Conservation (phyloP, 2,113 vertebrate species). For the Gymnocephalus cernua region DNA sequence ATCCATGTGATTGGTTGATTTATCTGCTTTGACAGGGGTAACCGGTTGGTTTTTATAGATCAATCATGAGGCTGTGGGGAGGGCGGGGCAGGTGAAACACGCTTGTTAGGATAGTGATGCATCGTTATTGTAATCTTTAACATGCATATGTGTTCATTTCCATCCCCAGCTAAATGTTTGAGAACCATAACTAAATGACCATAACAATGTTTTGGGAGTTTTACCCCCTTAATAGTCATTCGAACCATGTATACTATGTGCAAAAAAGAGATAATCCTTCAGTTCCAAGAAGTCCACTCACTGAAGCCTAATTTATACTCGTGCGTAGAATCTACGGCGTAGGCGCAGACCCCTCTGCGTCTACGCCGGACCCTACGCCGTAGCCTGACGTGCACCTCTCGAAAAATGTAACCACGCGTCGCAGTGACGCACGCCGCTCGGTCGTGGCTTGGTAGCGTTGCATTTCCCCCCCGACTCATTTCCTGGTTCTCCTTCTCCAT, state of each 20-base stretch:
- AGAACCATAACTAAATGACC: neutral
- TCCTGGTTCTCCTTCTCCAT: too few species aligned
- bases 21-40: slow-evolving; percentile 61
- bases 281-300: neutral
- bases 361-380: too few species aligned
- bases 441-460: too few species aligned
- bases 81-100: slow-evolving; percentile 25
- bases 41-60: slow-evolving; percentile 65
- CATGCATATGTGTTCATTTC: neutral
- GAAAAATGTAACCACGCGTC: too few species aligned
- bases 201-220: too few species aligned
- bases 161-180: neutral
- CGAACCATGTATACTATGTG: neutral
- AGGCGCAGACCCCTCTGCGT: too few species aligned
- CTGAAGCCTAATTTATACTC: too few species aligned
- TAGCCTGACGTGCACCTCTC: too few species aligned
- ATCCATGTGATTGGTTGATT: slow-evolving; percentile 78
- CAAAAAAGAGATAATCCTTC: too few species aligned
- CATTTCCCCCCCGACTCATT: too few species aligned
- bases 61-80: slow-evolving; percentile 31
- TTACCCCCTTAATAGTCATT: neutral
- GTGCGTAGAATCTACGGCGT: too few species aligned
- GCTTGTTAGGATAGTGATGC: slow-evolving; percentile 21
- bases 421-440: too few species aligned
- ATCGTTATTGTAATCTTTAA: slow-evolving; percentile 50